Percentiles rank a stretch among this genome's conserved stretches.
Conservation (phyloP, 2,113 vertebrate species). For the Equus quagga region DNA sequence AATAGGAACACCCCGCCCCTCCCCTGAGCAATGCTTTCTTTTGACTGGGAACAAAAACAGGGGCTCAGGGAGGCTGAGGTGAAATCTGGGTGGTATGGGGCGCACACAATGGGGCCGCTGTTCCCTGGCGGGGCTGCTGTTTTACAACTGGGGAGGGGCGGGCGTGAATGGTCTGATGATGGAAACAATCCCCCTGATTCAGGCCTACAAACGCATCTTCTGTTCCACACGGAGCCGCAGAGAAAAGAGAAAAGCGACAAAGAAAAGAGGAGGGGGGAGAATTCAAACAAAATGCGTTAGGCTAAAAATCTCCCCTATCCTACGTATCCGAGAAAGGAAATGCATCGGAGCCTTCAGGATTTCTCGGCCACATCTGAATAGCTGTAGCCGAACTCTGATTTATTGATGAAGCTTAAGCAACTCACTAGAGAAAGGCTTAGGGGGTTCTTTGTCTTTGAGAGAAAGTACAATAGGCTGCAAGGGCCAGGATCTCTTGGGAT, state of each 20-base stretch:
- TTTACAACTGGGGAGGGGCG: conserved; percentile 99
- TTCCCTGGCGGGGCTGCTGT: conserved; percentile 93
- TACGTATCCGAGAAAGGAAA: neutral
- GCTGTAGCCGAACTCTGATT: conserved; percentile 66
- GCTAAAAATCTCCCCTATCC: conserved; percentile 55
- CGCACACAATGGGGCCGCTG: conserved; percentile 95
- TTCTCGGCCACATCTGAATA: neutral
- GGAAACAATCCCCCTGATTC: conserved; percentile 96
- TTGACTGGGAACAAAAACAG: conserved; percentile 89
- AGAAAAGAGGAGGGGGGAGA: conserved; percentile 63
- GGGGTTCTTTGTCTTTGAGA: conserved; percentile 83
- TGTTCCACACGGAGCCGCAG: conserved; percentile 84
- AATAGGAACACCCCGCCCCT: conserved; percentile 90
- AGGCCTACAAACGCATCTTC: conserved; percentile 94
- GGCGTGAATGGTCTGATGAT: conserved; percentile 93
- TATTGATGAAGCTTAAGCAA: conserved; percentile 79
- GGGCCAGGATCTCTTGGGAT: conserved; percentile 75
- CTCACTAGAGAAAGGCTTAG: conserved; percentile 69
- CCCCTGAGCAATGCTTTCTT: conserved; percentile 91
- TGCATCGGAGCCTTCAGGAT: neutral
- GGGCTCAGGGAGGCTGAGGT: conserved; percentile 87
- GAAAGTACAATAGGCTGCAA: conserved; percentile 79
- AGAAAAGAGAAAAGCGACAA: conserved; percentile 79
- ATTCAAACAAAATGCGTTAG: conserved; percentile 75
- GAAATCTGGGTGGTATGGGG: conserved; percentile 99